A percentile compares a stretch with the other conserved stretches of the same genome.
Evolutionary conservation across 2,888 invertebrate genomes (phyloP).

Genomic region (Amphimallon solstitiale): DNA sequence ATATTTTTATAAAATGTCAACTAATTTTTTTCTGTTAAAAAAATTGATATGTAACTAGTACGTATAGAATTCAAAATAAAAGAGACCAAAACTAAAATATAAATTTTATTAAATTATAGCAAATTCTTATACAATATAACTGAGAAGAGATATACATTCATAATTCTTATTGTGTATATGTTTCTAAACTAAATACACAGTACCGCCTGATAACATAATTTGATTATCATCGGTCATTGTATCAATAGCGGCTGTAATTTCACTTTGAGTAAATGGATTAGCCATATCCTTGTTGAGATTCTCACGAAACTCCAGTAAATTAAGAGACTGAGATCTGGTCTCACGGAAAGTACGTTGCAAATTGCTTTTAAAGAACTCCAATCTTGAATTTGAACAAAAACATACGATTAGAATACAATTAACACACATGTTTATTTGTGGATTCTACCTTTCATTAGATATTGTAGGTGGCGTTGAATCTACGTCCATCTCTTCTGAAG

Average conservation of each 20-base stretch:
- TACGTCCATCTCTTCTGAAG: conserved; percentile 51
- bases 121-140: background rate
- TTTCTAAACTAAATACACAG: conserved; percentile 84
- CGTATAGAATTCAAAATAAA: no score
- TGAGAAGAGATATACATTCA: background rate
- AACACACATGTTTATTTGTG: background rate
- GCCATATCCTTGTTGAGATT: conserved; percentile 72
- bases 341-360: conserved; percentile 81
- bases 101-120: no score
- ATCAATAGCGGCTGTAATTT: conserved; percentile 81
- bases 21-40: background rate
- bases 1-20: background rate
- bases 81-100: no score
- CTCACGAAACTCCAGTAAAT: conserved; percentile 72
- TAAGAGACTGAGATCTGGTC: conserved; percentile 79
- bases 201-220: conserved; percentile 88
- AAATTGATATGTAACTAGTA: background rate
- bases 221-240: conserved; percentile 91
- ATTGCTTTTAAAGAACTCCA: conserved; percentile 77
- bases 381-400: no score
- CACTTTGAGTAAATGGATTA: conserved; percentile 71
- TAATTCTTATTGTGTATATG: background rate
- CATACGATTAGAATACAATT: conserved; percentile 8
- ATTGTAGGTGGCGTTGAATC: conserved; percentile 46
- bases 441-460: conserved; percentile 42